Conservation (phyloP, 2,797 vertebrate genomes). For the Vipera ursinii region DNA sequence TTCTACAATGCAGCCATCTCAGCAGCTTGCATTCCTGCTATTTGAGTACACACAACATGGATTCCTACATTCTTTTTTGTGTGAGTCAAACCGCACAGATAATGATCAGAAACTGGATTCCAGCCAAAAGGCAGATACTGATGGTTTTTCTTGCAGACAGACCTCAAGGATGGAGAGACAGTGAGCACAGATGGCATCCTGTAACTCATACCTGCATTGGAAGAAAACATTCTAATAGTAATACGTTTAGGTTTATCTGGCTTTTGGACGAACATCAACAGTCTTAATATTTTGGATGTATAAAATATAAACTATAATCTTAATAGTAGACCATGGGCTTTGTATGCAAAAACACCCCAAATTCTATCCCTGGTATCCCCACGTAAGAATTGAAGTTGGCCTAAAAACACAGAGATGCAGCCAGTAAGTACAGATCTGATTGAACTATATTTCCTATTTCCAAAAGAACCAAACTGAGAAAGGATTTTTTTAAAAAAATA, state of each 20-base stretch:
- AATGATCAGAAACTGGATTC: conserved; percentile 16
- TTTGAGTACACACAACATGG: conserved; percentile 7
- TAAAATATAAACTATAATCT: not conserved
- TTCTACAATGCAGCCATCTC: conserved; percentile 5
- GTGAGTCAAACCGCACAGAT: conserved; percentile 20
- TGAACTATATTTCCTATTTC: not conserved
- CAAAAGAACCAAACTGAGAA: not conserved
- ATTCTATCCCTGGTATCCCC: not conserved
- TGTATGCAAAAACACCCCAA: not conserved
- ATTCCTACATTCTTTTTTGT: conserved; percentile 17
- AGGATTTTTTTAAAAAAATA: not conserved
- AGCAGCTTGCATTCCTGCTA: conserved; percentile 1
- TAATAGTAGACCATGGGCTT: not conserved
- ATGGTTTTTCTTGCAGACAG: not conserved
- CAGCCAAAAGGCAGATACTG: conserved; percentile 18
- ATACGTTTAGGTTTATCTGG: not conserved
- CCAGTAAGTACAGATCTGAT: not conserved
- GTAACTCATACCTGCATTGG: not conserved
- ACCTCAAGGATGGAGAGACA: not conserved
- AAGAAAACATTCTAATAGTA: not conserved
- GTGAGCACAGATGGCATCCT: not conserved
- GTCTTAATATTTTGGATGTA: not conserved
- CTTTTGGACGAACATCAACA: not conserved
- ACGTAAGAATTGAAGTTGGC: not conserved
- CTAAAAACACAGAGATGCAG: not conserved